Evolutionary conservation across 2,888 invertebrate species (phyloP), one percentile per base, ranked within the genome.

Genomic region (Lasioglossum morio): DNA sequence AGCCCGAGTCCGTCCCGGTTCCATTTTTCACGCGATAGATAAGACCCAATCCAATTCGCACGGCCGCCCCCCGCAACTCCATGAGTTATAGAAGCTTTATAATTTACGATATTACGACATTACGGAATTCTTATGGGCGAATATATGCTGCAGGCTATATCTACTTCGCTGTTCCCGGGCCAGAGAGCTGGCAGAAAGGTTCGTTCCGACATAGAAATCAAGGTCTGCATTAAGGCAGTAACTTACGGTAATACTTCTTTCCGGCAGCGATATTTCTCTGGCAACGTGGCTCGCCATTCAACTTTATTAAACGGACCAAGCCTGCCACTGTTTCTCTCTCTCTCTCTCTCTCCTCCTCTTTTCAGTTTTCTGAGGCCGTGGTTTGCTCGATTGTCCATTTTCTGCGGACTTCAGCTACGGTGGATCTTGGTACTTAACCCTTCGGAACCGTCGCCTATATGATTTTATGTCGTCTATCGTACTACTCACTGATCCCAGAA

Each of bases 91-190:
- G 83, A 72, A 75, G 57, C 72, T 79, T 82, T 74, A 75, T 80
- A 86, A 87, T 86, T 87, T 79, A 83, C 76, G 78, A 48, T 86
- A 86, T 88, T 82, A 82, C 83, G 53, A 73, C 79, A 72, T 84
- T 80, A 81, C 37, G 84, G 83, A 75, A 86, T 88, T 88, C 79
- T 83, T 84, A 88, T 80, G 82, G 79, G 73, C 78, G 75, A 75
- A 77, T 79, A 73, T 81, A 79, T 53, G 34, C 57, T 37, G 12
- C 8, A 7, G 63, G 40, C 30, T 46, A 72, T 79, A 76, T 77
- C 82, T 76, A 72, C 69, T 77, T 76, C 66, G 77, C 70, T 34
- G 69, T 81, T 81, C 77, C 69, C 69, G 81, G 40, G 48, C 40
- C 40, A 69, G 37, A n/a, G 40, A 70, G 70, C 40, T 37, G 70